Evolutionary conservation across 2,888 invertebrate species (phyloP), one percentile per base, ranked within the genome.

Genomic region (Eilema depressum): DNA sequence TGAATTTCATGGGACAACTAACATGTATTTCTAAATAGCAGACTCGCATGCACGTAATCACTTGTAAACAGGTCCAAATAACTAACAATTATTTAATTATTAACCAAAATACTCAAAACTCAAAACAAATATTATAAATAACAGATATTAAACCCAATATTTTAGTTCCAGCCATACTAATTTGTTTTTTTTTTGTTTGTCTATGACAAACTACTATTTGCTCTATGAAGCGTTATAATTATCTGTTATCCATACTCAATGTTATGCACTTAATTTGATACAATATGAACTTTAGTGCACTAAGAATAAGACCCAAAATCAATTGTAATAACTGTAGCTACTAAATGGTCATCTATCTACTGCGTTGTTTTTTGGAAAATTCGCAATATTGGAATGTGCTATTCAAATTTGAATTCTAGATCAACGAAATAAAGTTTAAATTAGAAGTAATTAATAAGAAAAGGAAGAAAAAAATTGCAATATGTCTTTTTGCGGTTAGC

Each of bases 141-240:
- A 84, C 28, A 70, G 83, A 85, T 88, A 89, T 87, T 89, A 88
- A 84, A 86, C 85, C 79, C 80, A 87, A 87, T 88, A 89, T 88
- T 90, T 88, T 82, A 79, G 75, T 85, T 79, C 64, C 66, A 78
- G 70, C 79, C 75, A 73, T 75, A 79, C 73, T 84, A 86, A 83
- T 82, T 75, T 60, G 26, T 7, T 84, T 79, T 79, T 84, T 86
- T 84, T 87, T 88, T 41, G 0, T 86, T 75, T 41, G 37, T 81
- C 83, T 85, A 85, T 85, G 88, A 89, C 88, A 89, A 88, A 88
- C 88, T 88, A 84, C 79, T 89, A 86, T 88, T 86, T 87, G 88
- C 79, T 85, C 85, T 74, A 83, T 81, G 81, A 88, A 87, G 87
- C 86, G 85, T 88, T 83, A 83, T 82, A 77, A 82, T 77, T 78